phyloP scores from a whole-genome alignment of 1,140 invertebrate genomes.

The Homalodisca vitripennis region DNA sequence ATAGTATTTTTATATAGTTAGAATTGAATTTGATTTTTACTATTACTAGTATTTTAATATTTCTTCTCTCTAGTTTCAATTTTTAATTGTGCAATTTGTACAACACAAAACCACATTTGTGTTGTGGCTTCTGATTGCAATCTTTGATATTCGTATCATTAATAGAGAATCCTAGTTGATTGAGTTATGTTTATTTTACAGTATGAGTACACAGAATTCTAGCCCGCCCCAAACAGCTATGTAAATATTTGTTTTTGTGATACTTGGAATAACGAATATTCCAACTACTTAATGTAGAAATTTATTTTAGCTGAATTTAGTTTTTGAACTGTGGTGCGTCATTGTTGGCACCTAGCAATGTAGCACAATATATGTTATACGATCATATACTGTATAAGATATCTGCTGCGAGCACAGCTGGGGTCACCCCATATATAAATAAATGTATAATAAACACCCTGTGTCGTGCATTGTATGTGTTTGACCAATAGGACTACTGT shows the following conservation, averaged over 20 bases:
- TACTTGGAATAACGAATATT: conserved; percentile 24
- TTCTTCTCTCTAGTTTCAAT: no score
- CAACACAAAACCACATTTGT: no score
- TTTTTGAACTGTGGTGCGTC: neutral
- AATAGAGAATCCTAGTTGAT: no score
- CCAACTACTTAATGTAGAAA: conserved; percentile 25
- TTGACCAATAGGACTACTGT: conserved; percentile 5
- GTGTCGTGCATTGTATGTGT: conserved; percentile 26
- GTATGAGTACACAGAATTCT: no score
- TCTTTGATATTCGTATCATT: no score
- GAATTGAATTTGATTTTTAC: no score
- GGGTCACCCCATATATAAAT: conserved; percentile 20
- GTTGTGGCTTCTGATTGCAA: no score
- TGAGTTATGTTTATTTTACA: no score
- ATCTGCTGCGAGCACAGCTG: neutral
- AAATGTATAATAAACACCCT: conserved; percentile 19
- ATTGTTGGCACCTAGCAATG: neutral
- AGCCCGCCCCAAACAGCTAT: conserved; percentile 13
- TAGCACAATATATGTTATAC: conserved; percentile 21
- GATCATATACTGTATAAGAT: neutral
- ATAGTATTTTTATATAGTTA: no score
- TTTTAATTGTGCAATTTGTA: no score
- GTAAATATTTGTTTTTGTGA: conserved; percentile 29
- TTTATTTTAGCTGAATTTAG: conserved; percentile 25
- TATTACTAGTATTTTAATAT: no score